phyloP scores from a whole-genome alignment of 2,113 vertebrate species.

The Eptesicus fuscus region DNA sequence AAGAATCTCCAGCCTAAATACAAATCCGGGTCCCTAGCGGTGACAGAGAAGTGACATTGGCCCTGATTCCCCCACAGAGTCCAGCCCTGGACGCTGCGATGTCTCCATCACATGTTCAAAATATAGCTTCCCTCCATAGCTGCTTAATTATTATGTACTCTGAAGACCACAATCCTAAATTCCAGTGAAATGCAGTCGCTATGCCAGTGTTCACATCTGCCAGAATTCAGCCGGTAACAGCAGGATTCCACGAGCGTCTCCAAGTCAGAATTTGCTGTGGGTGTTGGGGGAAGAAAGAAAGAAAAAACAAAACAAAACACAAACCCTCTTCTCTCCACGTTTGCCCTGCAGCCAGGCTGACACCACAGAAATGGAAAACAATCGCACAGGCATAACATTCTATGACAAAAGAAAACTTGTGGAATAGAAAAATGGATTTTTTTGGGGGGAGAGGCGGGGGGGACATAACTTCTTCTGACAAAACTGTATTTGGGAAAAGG shows the following conservation, averaged over 20 bases:
- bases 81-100: not conserved
- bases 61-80: not conserved
- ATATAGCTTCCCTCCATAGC: slow-evolving; percentile 37
- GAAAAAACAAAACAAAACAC: not conserved
- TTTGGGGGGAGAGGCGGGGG: not conserved
- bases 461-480: slow-evolving; percentile 7
- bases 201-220: slow-evolving; percentile 22
- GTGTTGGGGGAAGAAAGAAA: not conserved
- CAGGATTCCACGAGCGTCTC: slow-evolving; percentile 20
- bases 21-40: not conserved
- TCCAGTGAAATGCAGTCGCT: slow-evolving; percentile 61
- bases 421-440: slow-evolving; percentile 59
- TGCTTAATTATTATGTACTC: slow-evolving; percentile 64
- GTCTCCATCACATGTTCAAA: not conserved
- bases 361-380: slow-evolving; percentile 52
- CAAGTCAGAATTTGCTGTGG: slow-evolving; percentile 41
- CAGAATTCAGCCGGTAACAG: slow-evolving; percentile 54
- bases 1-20: not conserved
- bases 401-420: slow-evolving; percentile 44
- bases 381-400: slow-evolving; percentile 38
- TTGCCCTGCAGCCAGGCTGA: slow-evolving; percentile 2
- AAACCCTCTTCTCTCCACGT: not conserved
- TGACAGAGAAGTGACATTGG: not conserved
- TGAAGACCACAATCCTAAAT: slow-evolving; percentile 62
- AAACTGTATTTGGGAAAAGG: slow-evolving; percentile 78